Evolutionary conservation across 2,888 invertebrate species (phyloP).

Genomic region (Drosophila differens): DNA sequence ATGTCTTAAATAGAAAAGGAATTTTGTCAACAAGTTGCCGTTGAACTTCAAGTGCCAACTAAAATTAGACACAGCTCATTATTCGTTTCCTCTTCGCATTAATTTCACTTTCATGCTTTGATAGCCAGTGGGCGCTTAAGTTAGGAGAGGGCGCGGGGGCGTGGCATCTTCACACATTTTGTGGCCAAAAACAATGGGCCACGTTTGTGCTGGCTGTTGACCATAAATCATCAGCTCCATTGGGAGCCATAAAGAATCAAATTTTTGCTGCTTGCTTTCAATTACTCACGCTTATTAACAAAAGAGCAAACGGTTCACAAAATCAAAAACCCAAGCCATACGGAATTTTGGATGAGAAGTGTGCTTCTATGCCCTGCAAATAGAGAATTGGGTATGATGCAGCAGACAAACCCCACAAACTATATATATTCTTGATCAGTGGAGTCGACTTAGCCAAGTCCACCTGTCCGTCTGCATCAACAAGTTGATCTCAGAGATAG

Average conservation of each 20-base stretch:
- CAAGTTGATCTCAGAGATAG: constrained; percentile 3
- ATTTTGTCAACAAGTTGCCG: constrained; percentile 49
- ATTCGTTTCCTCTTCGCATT: constrained; percentile 62
- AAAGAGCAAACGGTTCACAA: constrained; percentile 52
- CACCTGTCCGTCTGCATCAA: no score
- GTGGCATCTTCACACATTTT: constrained; percentile 59
- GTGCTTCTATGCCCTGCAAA: not conserved
- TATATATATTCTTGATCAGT: no score
- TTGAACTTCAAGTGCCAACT: constrained; percentile 14
- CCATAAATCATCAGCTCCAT: constrained; percentile 63
- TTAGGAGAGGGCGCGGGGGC: not conserved
- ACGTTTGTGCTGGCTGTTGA: constrained; percentile 38
- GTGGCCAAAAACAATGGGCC: constrained; percentile 48
- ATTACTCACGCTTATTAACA: constrained; percentile 64
- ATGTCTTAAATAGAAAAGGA: constrained; percentile 39
- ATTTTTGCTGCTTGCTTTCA: constrained; percentile 41
- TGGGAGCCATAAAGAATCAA: constrained; percentile 50
- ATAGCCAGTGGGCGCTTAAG: constrained; percentile 4
- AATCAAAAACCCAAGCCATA: constrained; percentile 58
- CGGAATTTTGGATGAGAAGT: constrained; percentile 38
- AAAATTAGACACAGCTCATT: constrained; percentile 18
- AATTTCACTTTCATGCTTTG: constrained; percentile 64
- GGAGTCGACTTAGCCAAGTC: not conserved
- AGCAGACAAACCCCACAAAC: constrained; percentile 8
- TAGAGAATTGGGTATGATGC: not conserved